Conservation (phyloP, 2,888 invertebrate genomes). For the Pseudanteris insignis region DNA sequence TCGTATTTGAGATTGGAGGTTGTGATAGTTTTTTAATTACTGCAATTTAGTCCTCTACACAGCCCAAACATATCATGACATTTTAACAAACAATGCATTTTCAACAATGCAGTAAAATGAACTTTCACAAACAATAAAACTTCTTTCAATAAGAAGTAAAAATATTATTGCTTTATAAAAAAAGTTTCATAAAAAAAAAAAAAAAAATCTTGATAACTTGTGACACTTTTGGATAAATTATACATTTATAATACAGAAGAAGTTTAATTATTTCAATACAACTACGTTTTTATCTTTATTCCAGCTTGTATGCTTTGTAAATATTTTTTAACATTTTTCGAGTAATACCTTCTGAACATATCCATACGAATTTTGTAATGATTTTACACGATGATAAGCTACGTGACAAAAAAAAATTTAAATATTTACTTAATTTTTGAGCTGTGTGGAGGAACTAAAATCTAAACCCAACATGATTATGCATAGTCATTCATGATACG, state of each 20-base stretch:
- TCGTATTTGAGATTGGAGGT: constrained; percentile 33
- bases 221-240: constrained; percentile 13
- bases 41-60: constrained; percentile 25
- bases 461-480: constrained; percentile 27
- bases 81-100: background rate
- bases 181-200: constrained; percentile 3
- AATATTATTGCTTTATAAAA: too few species aligned
- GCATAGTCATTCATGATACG: constrained; percentile 29
- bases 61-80: constrained; percentile 20
- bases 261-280: constrained; percentile 28
- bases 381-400: constrained; percentile 25
- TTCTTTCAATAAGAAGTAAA: too few species aligned
- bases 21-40: constrained; percentile 30
- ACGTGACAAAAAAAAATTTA: constrained; percentile 8
- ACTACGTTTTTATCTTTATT: constrained; percentile 12
- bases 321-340: constrained; percentile 15
- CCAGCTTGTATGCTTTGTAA: constrained; percentile 17
- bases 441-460: constrained; percentile 35
- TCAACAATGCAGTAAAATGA: too few species aligned
- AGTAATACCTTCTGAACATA: constrained; percentile 31
- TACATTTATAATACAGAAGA: constrained; percentile 18
- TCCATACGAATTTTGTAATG: constrained; percentile 32
- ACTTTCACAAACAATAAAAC: too few species aligned
- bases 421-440: constrained; percentile 24
- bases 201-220: constrained; percentile 4